Conservation (phyloP, 2,888 invertebrate genomes). For the Temnothorax rugatulus region DNA sequence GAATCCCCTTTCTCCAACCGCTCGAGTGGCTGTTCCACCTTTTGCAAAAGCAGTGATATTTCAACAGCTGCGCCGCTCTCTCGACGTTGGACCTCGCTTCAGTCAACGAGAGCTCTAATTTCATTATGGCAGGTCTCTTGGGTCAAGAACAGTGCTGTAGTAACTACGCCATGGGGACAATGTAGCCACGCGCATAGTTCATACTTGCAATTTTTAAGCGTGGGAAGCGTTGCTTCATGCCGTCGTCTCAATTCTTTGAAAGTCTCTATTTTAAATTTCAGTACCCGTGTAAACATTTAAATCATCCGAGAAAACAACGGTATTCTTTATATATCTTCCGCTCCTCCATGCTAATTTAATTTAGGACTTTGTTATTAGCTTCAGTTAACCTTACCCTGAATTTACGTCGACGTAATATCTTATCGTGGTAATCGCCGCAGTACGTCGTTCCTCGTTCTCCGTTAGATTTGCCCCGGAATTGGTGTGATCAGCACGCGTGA, state of each 20-base stretch:
- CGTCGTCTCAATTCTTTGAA: not conserved
- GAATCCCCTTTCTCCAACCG: slow-evolving; percentile 49
- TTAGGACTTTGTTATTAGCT: not conserved
- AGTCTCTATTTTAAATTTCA: slow-evolving; percentile 7
- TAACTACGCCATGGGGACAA: slow-evolving; percentile 57
- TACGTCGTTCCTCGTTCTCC: slow-evolving; percentile 17
- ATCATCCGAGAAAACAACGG: not conserved
- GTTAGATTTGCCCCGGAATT: slow-evolving; percentile 33
- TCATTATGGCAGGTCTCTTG: slow-evolving; percentile 77
- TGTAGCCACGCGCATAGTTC: slow-evolving; percentile 41
- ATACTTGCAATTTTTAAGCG: slow-evolving; percentile 23
- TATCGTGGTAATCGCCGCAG: not conserved
- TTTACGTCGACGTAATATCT: slow-evolving; percentile 9
- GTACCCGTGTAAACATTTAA: not conserved
- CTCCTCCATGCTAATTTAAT: not conserved
- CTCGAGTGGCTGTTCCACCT: slow-evolving; percentile 76
- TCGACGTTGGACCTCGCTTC: slow-evolving; percentile 73
- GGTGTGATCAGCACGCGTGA: slow-evolving; percentile 64
- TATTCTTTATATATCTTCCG: no score
- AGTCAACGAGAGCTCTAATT: slow-evolving; percentile 80
- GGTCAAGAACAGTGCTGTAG: slow-evolving; percentile 73
- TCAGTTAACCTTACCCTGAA: not conserved
- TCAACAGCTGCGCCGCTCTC: slow-evolving; percentile 74
- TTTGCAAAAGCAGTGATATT: slow-evolving; percentile 82
- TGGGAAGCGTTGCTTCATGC: not conserved